Evolutionary conservation across 53 echinoderm and acorn worm genomes (phyloP).

Genomic region (Actinopyga echinites): DNA sequence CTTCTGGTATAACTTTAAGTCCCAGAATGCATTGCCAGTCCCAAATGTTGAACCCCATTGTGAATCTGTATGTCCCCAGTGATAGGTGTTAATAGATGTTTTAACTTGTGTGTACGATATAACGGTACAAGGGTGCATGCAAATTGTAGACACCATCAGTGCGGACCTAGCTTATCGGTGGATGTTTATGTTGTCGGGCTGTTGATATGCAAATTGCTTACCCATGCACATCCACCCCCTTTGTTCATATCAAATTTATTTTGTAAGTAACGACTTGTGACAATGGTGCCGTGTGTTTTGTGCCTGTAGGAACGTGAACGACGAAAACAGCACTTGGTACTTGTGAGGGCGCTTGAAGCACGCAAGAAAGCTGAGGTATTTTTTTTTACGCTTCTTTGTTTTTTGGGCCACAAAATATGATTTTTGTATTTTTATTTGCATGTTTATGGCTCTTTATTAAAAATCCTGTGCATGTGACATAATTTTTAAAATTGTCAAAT

Average conservation of each 20-base stretch:
- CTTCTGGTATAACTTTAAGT: no score
- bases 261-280: conserved; percentile 32
- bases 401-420: neutral
- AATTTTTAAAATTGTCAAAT: no score
- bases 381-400: neutral
- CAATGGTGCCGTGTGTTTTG: conserved; percentile 48
- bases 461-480: neutral
- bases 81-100: no score
- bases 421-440: neutral
- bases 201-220: conserved; percentile 20
- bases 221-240: conserved; percentile 34
- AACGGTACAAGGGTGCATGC: no score
- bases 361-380: conserved; percentile 97
- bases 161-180: no score
- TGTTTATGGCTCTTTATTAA: neutral
- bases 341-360: conserved; percentile 94
- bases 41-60: no score
- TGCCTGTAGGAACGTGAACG: conserved; percentile 88
- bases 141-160: no score
- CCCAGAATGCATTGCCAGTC: no score
- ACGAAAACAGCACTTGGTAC: conserved; percentile 96
- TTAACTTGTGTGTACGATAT: no score
- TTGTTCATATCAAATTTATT: neutral
- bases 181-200: neutral
- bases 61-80: no score